Percentiles rank a stretch among this genome's conserved stretches.
These are phyloP conservation scores for Mus musculus DNA, from an alignment of 2,113 vertebrate genomes.

Conservation along the genomic window GRCm39 chr17:54587501-54588000, in stretches of 20 bases:
- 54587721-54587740: neutral
- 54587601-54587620: neutral
- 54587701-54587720: neutral
- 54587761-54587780: neutral
- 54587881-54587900: fast-evolving
- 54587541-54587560: neutral
- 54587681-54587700: neutral
- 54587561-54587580: neutral
- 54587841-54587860: neutral
- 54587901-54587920: neutral
- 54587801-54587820: neutral
- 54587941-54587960: neutral
- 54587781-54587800: neutral
- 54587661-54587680: neutral
- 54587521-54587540: neutral
- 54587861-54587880: neutral
- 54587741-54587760: neutral
- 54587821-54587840: neutral
- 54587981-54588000: neutral
- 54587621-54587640: neutral
- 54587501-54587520: neutral
- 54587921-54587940: neutral
- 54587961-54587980: neutral
- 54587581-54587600: neutral
- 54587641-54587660: neutral